Evolutionary conservation across 1,140 invertebrate species (phyloP).

Genomic region (Drosophila parabipectinata): DNA sequence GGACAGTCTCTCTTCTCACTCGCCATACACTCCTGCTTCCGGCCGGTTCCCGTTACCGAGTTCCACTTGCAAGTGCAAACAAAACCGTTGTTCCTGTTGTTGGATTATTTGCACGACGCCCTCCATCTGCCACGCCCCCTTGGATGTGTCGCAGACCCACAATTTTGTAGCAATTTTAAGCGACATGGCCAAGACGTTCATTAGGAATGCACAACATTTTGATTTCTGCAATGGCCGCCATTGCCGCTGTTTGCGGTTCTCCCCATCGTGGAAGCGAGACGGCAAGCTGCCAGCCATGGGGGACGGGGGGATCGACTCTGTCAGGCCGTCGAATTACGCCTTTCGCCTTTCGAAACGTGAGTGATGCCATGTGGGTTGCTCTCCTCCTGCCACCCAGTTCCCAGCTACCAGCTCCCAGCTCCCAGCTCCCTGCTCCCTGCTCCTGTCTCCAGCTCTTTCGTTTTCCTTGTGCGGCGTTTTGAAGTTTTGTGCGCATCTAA

Average conservation of each 20-base stretch:
- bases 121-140: slow-evolving; percentile 24
- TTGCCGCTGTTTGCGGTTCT: slow-evolving; percentile 50
- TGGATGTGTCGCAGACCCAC: neutral
- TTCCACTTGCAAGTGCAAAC: slow-evolving; percentile 36
- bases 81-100: slow-evolving; percentile 39
- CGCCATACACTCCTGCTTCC: neutral
- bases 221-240: slow-evolving; percentile 65
- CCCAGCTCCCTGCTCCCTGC: neutral
- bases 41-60: neutral
- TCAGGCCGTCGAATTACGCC: slow-evolving; percentile 35
- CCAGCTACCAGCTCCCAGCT: neutral
- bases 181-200: slow-evolving; percentile 42
- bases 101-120: slow-evolving; percentile 45
- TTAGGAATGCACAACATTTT: slow-evolving; percentile 76
- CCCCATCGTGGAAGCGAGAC: slow-evolving; percentile 3
- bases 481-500: slow-evolving; percentile 80
- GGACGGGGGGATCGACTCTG: neutral
- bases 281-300: neutral
- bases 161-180: neutral
- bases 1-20: neutral
- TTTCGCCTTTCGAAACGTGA: slow-evolving; percentile 41
- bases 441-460: slow-evolving; percentile 30
- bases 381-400: neutral
- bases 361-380: slow-evolving; percentile 33
- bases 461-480: slow-evolving; percentile 58